Percentiles rank a stretch among this genome's conserved stretches.
Evolutionary conservation across 2,113 vertebrate genomes (phyloP).

Genomic region (Myotis yumanensis): DNA sequence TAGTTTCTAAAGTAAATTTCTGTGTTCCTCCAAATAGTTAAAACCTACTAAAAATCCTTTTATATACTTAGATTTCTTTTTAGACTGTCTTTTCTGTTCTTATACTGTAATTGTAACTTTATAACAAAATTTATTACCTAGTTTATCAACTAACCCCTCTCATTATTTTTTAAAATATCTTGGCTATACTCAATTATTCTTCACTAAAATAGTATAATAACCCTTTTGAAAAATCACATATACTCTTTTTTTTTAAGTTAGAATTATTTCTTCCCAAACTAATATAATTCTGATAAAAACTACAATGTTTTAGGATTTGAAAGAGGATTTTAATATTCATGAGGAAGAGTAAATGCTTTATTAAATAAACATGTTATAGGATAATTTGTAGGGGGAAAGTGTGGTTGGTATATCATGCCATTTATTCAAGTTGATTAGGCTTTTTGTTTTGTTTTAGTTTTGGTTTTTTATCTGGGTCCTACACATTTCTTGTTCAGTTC

Average conservation of each 20-base stretch:
- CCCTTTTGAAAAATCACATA: not conserved
- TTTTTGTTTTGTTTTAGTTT: not conserved
- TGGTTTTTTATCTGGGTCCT: not conserved
- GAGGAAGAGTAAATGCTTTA: not conserved
- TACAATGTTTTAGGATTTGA: not conserved
- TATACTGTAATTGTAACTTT: not conserved
- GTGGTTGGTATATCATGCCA: not conserved
- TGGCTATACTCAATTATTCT: not conserved
- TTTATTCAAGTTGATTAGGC: not conserved
- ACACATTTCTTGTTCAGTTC: not conserved
- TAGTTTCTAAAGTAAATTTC: not conserved
- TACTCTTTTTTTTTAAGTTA: no score
- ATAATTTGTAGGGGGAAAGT: not conserved
- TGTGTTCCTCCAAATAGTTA: not conserved
- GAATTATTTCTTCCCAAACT: not conserved
- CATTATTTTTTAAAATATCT: not conserved
- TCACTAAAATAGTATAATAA: not conserved
- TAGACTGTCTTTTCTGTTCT: not conserved
- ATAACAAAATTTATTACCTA: not conserved
- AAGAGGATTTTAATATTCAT: not conserved
- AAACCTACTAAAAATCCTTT: not conserved
- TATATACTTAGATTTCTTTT: not conserved
- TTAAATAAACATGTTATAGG: not conserved
- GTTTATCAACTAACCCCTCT: not conserved
- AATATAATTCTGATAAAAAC: not conserved